phyloP scores from a whole-genome alignment of 2,113 vertebrate species.

The Diphyllodes magnificus region DNA sequence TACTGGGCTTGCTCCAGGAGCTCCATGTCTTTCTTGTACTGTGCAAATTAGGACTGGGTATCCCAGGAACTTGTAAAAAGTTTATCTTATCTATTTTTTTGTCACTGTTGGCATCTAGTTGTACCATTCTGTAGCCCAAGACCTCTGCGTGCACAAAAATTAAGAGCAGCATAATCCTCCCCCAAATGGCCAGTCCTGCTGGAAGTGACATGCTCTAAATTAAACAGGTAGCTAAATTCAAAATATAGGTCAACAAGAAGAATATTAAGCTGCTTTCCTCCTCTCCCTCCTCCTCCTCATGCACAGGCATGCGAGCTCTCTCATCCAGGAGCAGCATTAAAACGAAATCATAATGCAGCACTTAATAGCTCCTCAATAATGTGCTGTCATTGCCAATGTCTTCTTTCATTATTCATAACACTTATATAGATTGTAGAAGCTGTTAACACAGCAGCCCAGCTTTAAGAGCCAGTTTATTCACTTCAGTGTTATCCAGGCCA shows the following conservation, averaged over 20 bases:
- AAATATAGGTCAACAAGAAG: slow-evolving; percentile 23
- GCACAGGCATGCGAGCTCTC: background rate
- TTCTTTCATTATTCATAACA: slow-evolving; percentile 43
- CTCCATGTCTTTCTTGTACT: background rate
- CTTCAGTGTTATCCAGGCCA: background rate
- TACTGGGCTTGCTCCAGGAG: background rate
- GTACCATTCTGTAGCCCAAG: background rate
- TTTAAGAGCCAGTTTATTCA: slow-evolving; percentile 27
- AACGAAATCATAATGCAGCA: slow-evolving; percentile 39
- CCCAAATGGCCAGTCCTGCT: background rate
- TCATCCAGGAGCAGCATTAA: slow-evolving; percentile 43
- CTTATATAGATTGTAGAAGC: slow-evolving; percentile 16
- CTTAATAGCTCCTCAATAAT: slow-evolving; percentile 46
- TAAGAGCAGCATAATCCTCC: background rate
- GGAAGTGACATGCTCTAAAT: background rate
- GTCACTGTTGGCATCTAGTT: background rate
- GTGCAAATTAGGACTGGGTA: background rate
- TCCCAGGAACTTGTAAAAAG: background rate
- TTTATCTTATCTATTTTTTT: background rate
- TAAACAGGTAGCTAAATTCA: background rate
- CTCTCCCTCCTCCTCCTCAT: background rate
- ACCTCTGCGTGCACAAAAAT: background rate
- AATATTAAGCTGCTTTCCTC: slow-evolving; percentile 17
- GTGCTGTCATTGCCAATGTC: background rate
- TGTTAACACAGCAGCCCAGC: background rate